Base-by-base conservation (phyloP, 2,797 vertebrate species). In the Coccyzus lansbergi region DNA sequence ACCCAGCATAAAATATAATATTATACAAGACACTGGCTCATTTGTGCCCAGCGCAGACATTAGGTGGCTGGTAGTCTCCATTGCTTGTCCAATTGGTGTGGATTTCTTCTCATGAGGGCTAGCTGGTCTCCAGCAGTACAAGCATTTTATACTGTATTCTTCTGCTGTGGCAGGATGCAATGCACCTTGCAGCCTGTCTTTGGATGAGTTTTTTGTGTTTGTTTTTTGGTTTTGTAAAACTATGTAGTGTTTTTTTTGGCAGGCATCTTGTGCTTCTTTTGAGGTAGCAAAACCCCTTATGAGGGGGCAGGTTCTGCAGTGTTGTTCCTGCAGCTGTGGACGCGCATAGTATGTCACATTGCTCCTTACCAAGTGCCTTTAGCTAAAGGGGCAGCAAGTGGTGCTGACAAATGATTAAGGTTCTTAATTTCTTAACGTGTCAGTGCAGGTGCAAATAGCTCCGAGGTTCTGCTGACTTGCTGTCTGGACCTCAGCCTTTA, bases 301-400 rank as follows among this genome's bases (percentile, higher is more conserved):
- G 49, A 48, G 36, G 60, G 20, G 40, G 21, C 28, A 40, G 38
- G 21, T 15, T 65, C 48, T 68, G 74, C 2, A 1, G 28, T 1
- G 15, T 33, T 19, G 10, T 17, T 62, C 28, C 75, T 4, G 4
- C 19, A 6, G 52, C 42, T 2, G 1, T 11, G 34, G 12, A 8
- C 56, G 8, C 1, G 3, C 1, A 4, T 3, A 29, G 36, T 2
- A 1, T 36, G 74, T 56, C 1, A 0, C 5, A 0, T 25, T 58
- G 46, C 46, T 36, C 1, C 16, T 22, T 59, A 42, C 28, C 36
- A 31, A 13, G 36, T 9, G 31, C 26, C n/a, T 60, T 20, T 19
- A 67, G 44, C 36, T 44, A 72, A 60, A 60, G 59, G 29, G 83
- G 25, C n/a, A 33, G 58, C 63, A 40, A 48, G 28, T 3, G 25